Evolutionary conservation across 2,113 vertebrate genomes (phyloP).

Genomic region (Sinocyclocheilus grahami): DNA sequence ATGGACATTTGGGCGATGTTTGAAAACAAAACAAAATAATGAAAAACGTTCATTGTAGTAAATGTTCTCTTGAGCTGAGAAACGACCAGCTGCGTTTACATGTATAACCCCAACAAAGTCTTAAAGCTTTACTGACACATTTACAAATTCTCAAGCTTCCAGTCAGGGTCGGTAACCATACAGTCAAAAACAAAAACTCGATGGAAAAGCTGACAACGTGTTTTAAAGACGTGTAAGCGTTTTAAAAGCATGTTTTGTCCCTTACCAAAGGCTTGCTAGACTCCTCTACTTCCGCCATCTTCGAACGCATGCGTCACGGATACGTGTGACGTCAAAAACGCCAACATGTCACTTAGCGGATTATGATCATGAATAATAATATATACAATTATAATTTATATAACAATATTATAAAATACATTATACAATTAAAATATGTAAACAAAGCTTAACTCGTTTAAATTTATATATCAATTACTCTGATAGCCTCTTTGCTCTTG

Average conservation of each 20-base stretch:
- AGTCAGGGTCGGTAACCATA: background rate
- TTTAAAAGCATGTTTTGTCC: background rate
- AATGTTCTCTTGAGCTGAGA: background rate
- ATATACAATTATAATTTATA: background rate
- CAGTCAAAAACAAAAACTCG: background rate
- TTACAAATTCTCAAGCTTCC: background rate
- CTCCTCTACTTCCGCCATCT: slow-evolving; percentile 74
- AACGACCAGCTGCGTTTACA: slow-evolving; percentile 8
- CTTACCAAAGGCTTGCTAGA: slow-evolving; percentile 68
- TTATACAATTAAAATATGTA: background rate
- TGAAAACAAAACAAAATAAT: background rate
- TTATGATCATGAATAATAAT: background rate
- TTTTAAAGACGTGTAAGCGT: background rate
- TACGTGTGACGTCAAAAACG: slow-evolving; percentile 41
- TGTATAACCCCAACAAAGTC: background rate
- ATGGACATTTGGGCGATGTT: background rate
- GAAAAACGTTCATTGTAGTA: background rate
- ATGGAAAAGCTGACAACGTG: background rate
- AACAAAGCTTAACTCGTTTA: background rate
- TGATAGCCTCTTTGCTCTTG: too few species aligned
- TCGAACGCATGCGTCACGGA: slow-evolving; percentile 54
- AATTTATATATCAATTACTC: too few species aligned
- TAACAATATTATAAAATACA: background rate
- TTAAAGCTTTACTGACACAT: background rate
- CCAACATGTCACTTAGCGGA: background rate